Evolutionary conservation across 1,140 invertebrate genomes (phyloP).

Genomic region (Drosophila equinoxialis): DNA sequence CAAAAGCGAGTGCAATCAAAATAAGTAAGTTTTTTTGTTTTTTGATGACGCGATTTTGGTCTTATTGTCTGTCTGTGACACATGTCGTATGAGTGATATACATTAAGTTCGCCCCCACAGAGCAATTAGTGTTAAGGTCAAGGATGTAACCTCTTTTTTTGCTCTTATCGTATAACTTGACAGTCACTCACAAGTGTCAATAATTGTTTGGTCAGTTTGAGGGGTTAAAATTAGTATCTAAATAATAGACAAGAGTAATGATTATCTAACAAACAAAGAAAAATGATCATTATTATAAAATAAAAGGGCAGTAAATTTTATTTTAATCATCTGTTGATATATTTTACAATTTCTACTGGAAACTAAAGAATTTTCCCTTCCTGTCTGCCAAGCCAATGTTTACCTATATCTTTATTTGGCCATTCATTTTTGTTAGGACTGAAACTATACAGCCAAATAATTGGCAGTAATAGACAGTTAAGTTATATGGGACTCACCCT

Average conservation of each 20-base stretch:
- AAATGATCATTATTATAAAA: background rate
- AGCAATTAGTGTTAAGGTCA: constrained; percentile 41
- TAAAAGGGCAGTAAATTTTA: too few relatives aligned
- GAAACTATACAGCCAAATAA: background rate
- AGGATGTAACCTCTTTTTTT: constrained; percentile 3
- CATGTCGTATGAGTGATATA: constrained; percentile 46
- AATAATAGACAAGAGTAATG: background rate
- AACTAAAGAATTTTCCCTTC: too few relatives aligned
- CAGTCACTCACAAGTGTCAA: background rate
- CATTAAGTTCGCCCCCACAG: background rate
- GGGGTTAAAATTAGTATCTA: background rate
- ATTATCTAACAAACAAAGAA: background rate
- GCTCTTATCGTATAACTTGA: too few relatives aligned
- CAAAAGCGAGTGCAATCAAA: constrained; percentile 16
- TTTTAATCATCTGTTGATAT: too few relatives aligned
- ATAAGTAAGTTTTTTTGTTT: background rate
- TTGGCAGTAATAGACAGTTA: background rate
- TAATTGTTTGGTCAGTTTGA: background rate
- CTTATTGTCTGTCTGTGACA: constrained; percentile 9
- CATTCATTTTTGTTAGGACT: too few relatives aligned
- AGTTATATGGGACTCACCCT: background rate
- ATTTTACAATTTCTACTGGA: background rate
- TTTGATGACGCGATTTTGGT: constrained; percentile 15
- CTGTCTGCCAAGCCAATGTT: too few relatives aligned
- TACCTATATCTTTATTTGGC: too few relatives aligned